Conservation (phyloP, 2,113 vertebrate species). For the Eublepharis macularius region DNA sequence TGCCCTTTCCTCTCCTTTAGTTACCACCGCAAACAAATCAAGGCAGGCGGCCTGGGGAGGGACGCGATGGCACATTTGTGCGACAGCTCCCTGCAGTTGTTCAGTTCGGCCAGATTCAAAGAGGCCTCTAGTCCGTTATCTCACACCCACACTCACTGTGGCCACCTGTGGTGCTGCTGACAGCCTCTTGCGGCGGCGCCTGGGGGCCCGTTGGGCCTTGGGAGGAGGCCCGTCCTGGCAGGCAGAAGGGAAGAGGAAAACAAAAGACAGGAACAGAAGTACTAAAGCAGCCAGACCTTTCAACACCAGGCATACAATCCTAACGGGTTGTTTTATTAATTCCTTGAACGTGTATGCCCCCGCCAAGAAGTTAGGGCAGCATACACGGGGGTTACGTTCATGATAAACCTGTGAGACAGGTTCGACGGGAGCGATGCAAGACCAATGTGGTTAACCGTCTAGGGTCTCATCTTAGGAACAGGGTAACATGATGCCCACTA, state of each 20-base stretch:
- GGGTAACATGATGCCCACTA: not conserved
- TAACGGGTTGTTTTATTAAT: not conserved
- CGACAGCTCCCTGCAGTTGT: not conserved
- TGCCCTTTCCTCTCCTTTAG: not conserved
- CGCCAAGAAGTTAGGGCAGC: not conserved
- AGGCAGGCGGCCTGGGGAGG: not conserved
- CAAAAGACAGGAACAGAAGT: not conserved
- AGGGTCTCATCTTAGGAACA: not conserved
- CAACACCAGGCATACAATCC: not conserved
- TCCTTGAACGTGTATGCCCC: not conserved
- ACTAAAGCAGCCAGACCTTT: not conserved
- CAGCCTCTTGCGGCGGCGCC: not conserved
- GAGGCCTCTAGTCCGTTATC: not conserved
- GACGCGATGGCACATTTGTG: not conserved
- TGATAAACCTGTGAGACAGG: not conserved
- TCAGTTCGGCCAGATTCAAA: not conserved
- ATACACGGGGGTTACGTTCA: not conserved
- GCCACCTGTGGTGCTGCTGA: not conserved
- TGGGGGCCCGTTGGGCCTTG: not conserved
- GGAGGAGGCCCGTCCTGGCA: conserved; percentile 3
- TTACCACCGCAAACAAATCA: not conserved
- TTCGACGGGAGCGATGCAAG: not conserved
- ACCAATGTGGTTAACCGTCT: not conserved
- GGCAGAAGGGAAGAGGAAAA: not conserved
- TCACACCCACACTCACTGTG: conserved; percentile 13